These are phyloP conservation scores for Marmota flaviventris DNA, from an alignment of 2,113 vertebrate species.

Conservation along the genomic window DNA sequence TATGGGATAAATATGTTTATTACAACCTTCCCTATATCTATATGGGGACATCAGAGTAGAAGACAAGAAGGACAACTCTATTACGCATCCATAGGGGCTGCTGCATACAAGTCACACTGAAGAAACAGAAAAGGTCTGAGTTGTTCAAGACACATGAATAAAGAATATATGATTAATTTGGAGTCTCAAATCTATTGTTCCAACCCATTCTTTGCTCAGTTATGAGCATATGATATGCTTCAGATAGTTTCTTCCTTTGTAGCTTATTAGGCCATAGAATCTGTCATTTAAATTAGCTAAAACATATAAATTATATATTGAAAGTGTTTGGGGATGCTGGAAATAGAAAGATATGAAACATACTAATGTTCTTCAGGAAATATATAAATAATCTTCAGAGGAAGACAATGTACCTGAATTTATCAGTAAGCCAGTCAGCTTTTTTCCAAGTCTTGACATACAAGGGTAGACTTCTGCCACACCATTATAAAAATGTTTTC, in stretches of 20 bases:
- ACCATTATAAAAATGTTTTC: background rate
- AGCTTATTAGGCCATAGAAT: background rate
- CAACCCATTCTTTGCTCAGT: background rate
- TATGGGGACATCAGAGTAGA: accelerated
- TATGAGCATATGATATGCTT: background rate
- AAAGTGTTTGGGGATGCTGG: background rate
- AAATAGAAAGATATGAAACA: background rate
- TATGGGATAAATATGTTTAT: background rate
- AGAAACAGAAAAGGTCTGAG: background rate
- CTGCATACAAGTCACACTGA: background rate
- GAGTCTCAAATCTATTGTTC: background rate
- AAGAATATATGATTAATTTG: background rate
- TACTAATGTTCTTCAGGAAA: background rate
- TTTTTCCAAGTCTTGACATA: background rate
- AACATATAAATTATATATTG: background rate
- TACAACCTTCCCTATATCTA: background rate
- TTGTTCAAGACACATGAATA: background rate
- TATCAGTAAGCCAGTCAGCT: background rate
- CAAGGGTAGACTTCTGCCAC: background rate
- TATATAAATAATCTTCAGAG: background rate
- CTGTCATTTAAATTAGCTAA: background rate
- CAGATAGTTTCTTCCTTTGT: background rate
- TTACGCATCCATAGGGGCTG: background rate
- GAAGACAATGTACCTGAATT: background rate
- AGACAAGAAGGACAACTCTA: background rate